Percentiles rank a stretch among this genome's conserved stretches.
phyloP scores from a whole-genome alignment of 2,797 vertebrate species.

The Pseudotriccus pelzelni region DNA sequence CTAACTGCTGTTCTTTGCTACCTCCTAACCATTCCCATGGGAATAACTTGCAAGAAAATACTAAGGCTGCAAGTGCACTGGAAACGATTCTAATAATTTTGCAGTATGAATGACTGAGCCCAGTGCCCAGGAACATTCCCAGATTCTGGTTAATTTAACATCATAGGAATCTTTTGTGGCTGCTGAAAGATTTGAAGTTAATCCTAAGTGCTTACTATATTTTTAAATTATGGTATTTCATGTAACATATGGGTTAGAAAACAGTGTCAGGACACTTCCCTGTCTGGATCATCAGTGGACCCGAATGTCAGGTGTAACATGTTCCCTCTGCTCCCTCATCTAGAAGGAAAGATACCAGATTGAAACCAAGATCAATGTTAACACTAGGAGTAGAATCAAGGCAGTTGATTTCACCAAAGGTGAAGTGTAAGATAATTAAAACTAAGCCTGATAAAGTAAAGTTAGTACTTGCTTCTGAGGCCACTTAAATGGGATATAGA shows the following conservation, averaged over 20 bases:
- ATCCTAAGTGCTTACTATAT: background rate
- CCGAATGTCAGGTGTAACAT: background rate
- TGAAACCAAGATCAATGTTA: background rate
- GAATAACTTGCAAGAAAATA: background rate
- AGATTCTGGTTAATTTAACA: background rate
- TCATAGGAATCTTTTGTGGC: background rate
- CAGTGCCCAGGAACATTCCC: background rate
- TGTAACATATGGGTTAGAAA: rapidly evolving
- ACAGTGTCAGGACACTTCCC: background rate
- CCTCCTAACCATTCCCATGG: background rate
- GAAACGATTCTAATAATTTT: background rate
- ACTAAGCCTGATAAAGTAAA: background rate
- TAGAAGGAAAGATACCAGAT: background rate
- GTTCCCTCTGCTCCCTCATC: background rate
- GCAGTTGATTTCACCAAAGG: background rate
- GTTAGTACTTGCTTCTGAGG: background rate
- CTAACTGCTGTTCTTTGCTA: background rate
- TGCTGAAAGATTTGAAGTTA: background rate
- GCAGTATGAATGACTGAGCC: background rate
- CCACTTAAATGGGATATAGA: background rate
- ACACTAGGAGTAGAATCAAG: background rate
- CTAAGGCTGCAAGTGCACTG: background rate
- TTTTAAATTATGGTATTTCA: background rate
- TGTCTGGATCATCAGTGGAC: background rate
- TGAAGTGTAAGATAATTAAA: background rate